Evolutionary conservation across 1,140 invertebrate species (phyloP).

Genomic region (Trichomalopsis sarcophagae): DNA sequence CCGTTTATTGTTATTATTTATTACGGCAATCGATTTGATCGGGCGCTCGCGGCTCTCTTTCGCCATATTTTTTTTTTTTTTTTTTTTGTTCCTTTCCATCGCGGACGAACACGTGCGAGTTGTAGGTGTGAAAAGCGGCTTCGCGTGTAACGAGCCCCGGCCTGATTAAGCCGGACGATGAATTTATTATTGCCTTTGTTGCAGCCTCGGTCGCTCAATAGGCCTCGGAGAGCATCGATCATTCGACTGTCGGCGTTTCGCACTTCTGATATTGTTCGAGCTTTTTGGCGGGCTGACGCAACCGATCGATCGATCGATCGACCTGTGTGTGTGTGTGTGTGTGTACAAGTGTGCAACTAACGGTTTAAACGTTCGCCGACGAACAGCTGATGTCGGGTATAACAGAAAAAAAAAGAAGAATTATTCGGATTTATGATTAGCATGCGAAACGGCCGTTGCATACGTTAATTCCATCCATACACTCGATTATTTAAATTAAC

Average conservation of each 20-base stretch:
- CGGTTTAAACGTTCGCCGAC: no score
- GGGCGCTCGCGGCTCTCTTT: constrained; percentile 44
- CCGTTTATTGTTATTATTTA: constrained; percentile 61
- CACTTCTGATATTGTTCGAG: constrained; percentile 4
- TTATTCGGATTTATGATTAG: no score
- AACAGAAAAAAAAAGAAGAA: no score
- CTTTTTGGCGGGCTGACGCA: no score
- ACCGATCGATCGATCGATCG: no score
- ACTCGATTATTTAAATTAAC: not conserved
- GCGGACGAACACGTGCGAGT: not conserved
- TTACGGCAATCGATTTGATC: constrained; percentile 57
- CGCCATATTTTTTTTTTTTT: not conserved
- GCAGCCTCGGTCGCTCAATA: not conserved
- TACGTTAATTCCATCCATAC: no score
- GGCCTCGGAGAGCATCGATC: not conserved
- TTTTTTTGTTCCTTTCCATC: constrained; percentile 12
- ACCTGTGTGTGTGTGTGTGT: no score
- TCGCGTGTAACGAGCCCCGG: constrained; percentile 11
- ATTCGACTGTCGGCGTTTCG: not conserved
- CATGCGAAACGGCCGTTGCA: no score
- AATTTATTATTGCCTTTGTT: constrained; percentile 39
- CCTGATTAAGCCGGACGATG: constrained; percentile 30
- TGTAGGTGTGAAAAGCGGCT: constrained; percentile 17
- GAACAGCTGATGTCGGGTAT: no score
- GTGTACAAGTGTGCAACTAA: no score